Base-by-base conservation (phyloP, 2,797 vertebrate species). In the Poecile montanus region DNA sequence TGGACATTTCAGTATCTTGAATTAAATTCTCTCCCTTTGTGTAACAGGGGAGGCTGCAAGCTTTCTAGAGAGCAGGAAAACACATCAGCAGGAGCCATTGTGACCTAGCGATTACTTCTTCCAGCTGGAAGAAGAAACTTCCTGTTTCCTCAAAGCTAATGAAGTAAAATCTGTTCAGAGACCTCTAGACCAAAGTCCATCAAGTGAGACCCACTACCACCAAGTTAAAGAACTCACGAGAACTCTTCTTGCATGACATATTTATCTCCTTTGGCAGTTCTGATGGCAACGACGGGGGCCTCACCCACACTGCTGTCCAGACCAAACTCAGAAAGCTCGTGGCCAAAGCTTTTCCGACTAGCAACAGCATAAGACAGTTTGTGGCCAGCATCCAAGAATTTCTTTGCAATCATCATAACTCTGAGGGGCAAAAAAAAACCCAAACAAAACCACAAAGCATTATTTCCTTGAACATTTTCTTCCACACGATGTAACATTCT, bases 351-450 rank as follows among this genome's bases (percentile, higher is more conserved):
- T 95, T 98, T 99, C 87, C 98, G 98, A 97, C 96, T 99, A 79
- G 99, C 99, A 77, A 99, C 98, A 18, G 99, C 99, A 25, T 99
- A 99, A 94, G 85, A 98, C 88, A 99, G 97, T 62, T 98, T 98
- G 89, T 98, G 98, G 16, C 99, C 99, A 93, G 99, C 98, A 92
- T 99, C 99, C 91, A 99, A 96, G 97, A 99, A 99, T 82, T 98
- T 95, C 97, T 99, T 99, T 42, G 99, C 99, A 76, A 99, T 98
- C 98, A 99, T 99, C 99, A 99, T 99, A 91, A 99, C 99, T 96
- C 99, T 99, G 97, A 20, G 30, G 29, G 79, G 20, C 30, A 80
- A 89, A 84, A 30, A 67, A 83, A 38, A 40, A 40, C 13, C 13
- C 11, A 78, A 30, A 26, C 7, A 48, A 65, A 63, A 18, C 17